Conservation (phyloP, 2,113 vertebrate genomes). For the Dromas ardeola region DNA sequence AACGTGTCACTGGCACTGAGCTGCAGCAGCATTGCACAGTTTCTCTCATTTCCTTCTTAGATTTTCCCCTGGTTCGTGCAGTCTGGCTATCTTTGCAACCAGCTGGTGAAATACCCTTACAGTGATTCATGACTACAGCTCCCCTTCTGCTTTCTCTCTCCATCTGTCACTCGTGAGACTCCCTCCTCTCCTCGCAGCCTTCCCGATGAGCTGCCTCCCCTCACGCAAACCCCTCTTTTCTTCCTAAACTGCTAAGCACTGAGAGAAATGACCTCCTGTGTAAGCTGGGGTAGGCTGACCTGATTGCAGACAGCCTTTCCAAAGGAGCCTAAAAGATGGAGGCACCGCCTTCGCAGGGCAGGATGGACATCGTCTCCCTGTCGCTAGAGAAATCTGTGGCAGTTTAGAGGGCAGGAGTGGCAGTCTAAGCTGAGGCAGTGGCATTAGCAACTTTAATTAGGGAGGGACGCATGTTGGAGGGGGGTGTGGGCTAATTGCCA, state of each 20-base stretch:
- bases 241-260: neutral
- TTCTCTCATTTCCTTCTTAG: slow-evolving; percentile 19
- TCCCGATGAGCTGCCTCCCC: neutral
- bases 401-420: neutral
- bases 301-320: neutral
- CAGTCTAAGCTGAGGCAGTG: neutral
- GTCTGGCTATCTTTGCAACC: slow-evolving; percentile 20
- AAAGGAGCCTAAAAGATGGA: neutral
- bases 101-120: slow-evolving; percentile 30
- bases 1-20: neutral
- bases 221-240: neutral
- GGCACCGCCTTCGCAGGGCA: neutral
- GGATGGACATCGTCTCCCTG: neutral
- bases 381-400: fast-evolving
- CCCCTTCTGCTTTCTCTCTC: slow-evolving; percentile 6
- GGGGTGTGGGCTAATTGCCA: neutral
- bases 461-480: neutral
- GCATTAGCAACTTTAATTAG: neutral
- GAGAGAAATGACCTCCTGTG: neutral
- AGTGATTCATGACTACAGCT: slow-evolving; percentile 9
- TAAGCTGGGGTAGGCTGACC: neutral
- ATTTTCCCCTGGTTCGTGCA: neutral
- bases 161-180: slow-evolving; percentile 34
- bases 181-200: neutral
- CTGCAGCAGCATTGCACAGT: neutral